These are phyloP conservation scores for Procambarus clarkii DNA, from an alignment of 1,140 invertebrate species.

Conservation along the genomic window DNA sequence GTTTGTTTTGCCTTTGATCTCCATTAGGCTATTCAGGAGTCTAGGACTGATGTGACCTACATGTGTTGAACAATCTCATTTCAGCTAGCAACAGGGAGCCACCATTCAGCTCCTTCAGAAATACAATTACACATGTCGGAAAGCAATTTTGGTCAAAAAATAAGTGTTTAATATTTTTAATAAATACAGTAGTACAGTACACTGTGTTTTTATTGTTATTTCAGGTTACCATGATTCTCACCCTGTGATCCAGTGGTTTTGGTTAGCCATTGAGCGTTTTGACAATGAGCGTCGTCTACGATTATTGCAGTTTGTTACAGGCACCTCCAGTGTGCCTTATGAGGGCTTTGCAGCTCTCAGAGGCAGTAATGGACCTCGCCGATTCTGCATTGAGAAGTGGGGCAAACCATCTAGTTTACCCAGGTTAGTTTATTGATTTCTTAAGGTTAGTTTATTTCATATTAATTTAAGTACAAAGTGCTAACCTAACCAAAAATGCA, in stretches of 20 bases:
- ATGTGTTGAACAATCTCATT: too few relatives aligned
- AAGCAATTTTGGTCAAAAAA: too few relatives aligned
- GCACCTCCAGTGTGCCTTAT: slow-evolving; percentile 97
- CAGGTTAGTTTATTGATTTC: slow-evolving; percentile 78
- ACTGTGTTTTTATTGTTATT: not conserved
- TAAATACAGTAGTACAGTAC: not conserved
- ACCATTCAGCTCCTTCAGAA: too few relatives aligned
- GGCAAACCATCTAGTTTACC: slow-evolving; percentile 95
- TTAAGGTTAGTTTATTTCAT: not conserved
- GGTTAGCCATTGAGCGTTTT: slow-evolving; percentile 93
- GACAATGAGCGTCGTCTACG: slow-evolving; percentile 95
- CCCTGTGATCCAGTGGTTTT: slow-evolving; percentile 96
- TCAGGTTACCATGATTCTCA: slow-evolving; percentile 95
- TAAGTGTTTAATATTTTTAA: too few relatives aligned
- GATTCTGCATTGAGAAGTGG: slow-evolving; percentile 99
- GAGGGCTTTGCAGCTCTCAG: slow-evolving; percentile 96
- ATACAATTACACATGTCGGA: too few relatives aligned
- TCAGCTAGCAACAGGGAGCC: too few relatives aligned
- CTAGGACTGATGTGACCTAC: too few relatives aligned
- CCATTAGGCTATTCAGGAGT: too few relatives aligned
- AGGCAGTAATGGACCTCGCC: slow-evolving; percentile 95
- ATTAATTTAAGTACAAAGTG: not conserved
- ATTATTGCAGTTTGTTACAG: slow-evolving; percentile 96
- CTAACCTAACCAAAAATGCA: too few relatives aligned
- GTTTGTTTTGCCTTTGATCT: too few relatives aligned